Conservation (phyloP, 2,888 invertebrate genomes). For the Tetramorium bicarinatum region DNA sequence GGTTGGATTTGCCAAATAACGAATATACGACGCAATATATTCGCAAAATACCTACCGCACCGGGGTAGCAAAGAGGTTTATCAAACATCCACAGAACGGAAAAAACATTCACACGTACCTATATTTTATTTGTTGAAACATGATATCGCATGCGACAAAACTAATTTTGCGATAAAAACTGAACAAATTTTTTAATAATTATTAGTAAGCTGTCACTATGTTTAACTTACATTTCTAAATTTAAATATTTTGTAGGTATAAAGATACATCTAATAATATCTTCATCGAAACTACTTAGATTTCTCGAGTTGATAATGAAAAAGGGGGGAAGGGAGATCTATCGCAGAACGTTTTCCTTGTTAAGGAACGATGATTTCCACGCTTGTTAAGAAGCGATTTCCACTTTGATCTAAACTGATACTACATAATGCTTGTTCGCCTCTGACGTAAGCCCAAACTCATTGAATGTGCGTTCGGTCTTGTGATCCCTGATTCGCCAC, state of each 20-base stretch:
- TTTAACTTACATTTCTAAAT: constrained; percentile 10
- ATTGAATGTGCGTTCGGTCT: constrained; percentile 45
- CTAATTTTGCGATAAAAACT: constrained; percentile 23
- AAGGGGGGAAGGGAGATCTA: neutral
- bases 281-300: constrained; percentile 5
- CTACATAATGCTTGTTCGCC: constrained; percentile 58
- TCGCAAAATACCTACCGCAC: constrained; percentile 27
- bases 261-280: neutral
- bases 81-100: neutral
- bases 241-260: neutral
- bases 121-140: constrained; percentile 35
- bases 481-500: constrained; percentile 63
- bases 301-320: neutral
- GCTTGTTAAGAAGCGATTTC: constrained; percentile 32
- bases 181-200: constrained; percentile 27
- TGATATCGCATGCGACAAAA: constrained; percentile 38
- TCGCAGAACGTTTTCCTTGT: constrained; percentile 31
- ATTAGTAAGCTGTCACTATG: neutral
- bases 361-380: constrained; percentile 34
- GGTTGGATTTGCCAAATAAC: constrained; percentile 42
- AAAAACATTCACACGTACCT: constrained; percentile 26
- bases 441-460: constrained; percentile 52
- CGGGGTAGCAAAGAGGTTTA: constrained; percentile 44
- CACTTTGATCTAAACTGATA: constrained; percentile 69
- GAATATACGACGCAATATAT: constrained; percentile 22